Evolutionary conservation across 2,113 vertebrate species (phyloP), one percentile per base, ranked within the genome.

Genomic region (Zootoca vivipara): DNA sequence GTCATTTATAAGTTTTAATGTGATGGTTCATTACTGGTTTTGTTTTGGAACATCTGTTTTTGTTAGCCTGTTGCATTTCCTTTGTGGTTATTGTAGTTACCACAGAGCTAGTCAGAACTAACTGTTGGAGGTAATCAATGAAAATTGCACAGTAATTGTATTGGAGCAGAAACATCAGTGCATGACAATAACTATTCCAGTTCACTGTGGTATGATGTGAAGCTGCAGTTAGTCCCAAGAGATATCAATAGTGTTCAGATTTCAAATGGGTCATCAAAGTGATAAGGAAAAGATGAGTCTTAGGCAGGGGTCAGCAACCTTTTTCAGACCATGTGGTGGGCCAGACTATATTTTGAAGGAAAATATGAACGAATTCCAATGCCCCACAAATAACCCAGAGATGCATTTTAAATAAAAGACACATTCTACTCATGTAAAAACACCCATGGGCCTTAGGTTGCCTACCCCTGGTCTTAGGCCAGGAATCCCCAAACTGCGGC

Each of bases 1-100:
- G 0, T 65, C 52, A 74, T 58, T 72, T 79, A 56, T 79, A 75
- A 62, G 58, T 73, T 30, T 28, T 52, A 0, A 0, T 0, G 1
- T 42, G 82, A 73, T 35, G 28, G 69, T 58, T 42, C 1, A 52
- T 9, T 28, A 75, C 0, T 7, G 1, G 52, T 46, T 67, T 89
- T 84, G 78, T 86, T 52, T 22, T 65, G 3, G 64, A 89, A 33
- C 70, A 42, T 5, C n/a, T 22, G 42, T 24, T 80, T 89, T 69
- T 83, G 83, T 75, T 72, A 86, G 64, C 74, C 74, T 78, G 80
- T 84, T 81, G 0, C 3, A 0, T 85, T 92, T 72, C 40, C 26
- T 90, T 4, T 18, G 15, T 78, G 62, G 5, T 20, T 12, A 72
- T 72, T 72, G 46, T 62, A 90, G 80, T 62, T 85, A 83, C 46